phyloP scores from a whole-genome alignment of 2,888 invertebrate species.

The Laothoe populi region DNA sequence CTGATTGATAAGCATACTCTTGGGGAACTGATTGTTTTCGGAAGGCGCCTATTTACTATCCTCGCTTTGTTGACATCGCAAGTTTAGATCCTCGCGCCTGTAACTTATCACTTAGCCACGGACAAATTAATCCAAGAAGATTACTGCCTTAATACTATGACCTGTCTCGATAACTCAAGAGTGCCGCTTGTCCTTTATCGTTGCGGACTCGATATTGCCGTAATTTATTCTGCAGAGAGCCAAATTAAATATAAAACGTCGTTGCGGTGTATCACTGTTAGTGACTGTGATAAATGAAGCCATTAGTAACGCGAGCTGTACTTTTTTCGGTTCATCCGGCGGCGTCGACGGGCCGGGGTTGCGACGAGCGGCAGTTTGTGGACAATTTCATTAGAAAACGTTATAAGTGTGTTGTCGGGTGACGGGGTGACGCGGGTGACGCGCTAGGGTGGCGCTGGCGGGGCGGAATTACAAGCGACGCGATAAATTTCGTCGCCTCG shows the following conservation, averaged over 20 bases:
- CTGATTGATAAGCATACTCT: slow-evolving; percentile 47
- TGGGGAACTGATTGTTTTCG: slow-evolving; percentile 50
- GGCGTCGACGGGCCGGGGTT: slow-evolving; percentile 75
- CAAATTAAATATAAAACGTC: slow-evolving; percentile 85
- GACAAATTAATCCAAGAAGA: slow-evolving; percentile 79
- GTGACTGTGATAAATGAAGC: slow-evolving; percentile 85
- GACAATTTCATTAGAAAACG: slow-evolving; percentile 85
- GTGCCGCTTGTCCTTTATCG: slow-evolving; percentile 72
- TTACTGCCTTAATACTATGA: slow-evolving; percentile 71
- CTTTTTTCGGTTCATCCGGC: slow-evolving; percentile 84
- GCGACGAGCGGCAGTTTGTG: slow-evolving; percentile 77
- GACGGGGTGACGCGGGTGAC: slow-evolving; percentile 72
- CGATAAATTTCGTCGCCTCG: slow-evolving; percentile 82
- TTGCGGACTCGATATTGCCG: slow-evolving; percentile 74
- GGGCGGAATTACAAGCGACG: slow-evolving; percentile 78
- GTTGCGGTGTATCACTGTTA: slow-evolving; percentile 84
- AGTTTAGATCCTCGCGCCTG: slow-evolving; percentile 59
- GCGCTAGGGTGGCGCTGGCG: slow-evolving; percentile 56
- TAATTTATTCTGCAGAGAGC: slow-evolving; percentile 81
- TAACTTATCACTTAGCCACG: slow-evolving; percentile 79
- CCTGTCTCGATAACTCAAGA: slow-evolving; percentile 75
- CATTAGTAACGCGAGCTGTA: slow-evolving; percentile 84
- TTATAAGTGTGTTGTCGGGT: slow-evolving; percentile 80
- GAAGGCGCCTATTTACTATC: slow-evolving; percentile 52
- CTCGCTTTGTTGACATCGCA: slow-evolving; percentile 53